Conservation (phyloP, 2,113 vertebrate genomes). For the Vanacampus margaritifer region DNA sequence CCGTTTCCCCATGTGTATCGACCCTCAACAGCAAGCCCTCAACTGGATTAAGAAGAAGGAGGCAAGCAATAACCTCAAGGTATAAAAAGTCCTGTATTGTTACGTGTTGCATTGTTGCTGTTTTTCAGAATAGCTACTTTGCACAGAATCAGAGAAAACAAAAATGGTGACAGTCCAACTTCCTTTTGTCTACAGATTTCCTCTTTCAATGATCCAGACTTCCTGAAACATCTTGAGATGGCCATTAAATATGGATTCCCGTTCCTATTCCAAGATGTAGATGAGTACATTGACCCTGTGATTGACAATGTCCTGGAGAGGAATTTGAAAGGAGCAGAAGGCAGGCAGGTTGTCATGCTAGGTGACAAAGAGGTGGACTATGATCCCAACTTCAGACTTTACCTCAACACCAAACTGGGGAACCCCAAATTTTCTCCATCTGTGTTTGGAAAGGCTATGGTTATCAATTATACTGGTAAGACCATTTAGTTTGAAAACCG, state of each 20-base stretch:
- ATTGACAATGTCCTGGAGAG: constrained; percentile 92
- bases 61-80: constrained; percentile 85
- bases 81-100: constrained; percentile 54
- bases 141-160: constrained; percentile 7
- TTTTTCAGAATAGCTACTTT: constrained; percentile 33
- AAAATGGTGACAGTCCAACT: background rate
- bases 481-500: background rate
- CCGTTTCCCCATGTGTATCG: constrained; percentile 91
- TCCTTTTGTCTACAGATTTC: constrained; percentile 74
- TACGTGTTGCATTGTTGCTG: background rate
- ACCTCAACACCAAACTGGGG: constrained; percentile 89
- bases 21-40: constrained; percentile 94
- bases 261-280: constrained; percentile 91
- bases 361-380: constrained; percentile 96
- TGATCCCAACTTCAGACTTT: constrained; percentile 88
- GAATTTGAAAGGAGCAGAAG: constrained; percentile 81
- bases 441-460: constrained; percentile 93
- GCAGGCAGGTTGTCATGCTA: constrained; percentile 80
- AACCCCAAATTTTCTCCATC: constrained; percentile 90
- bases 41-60: constrained; percentile 97
- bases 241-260: constrained; percentile 91
- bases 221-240: constrained; percentile 90
- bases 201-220: constrained; percentile 93
- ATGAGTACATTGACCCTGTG: constrained; percentile 94
- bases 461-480: constrained; percentile 96